Conservation (phyloP, 2,797 vertebrate genomes). For the Cygnus olor region DNA sequence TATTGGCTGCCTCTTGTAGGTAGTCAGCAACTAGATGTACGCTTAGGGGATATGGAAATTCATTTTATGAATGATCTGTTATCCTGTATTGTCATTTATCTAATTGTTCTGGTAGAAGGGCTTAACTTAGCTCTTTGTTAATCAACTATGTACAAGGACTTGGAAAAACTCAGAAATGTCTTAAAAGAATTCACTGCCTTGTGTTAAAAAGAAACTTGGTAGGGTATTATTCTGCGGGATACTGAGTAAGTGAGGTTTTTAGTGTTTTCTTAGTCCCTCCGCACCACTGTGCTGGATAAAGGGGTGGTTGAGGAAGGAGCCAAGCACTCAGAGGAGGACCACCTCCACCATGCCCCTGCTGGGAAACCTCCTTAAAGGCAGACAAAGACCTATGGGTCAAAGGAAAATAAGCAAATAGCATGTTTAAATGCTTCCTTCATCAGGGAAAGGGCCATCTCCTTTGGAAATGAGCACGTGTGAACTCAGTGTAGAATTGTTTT, state of each 20-base stretch:
- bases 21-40: background rate
- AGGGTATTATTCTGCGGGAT: conserved; percentile 26
- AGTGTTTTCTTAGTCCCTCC: conserved; percentile 9
- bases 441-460: background rate
- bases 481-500: background rate
- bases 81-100: background rate
- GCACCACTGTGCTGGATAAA: background rate
- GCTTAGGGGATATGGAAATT: conserved; percentile 2
- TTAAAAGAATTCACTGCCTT: conserved; percentile 10
- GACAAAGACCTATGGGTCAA: background rate
- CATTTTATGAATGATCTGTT: background rate
- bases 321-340: background rate
- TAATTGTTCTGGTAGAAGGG: conserved; percentile 25
- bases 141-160: conserved; percentile 26
- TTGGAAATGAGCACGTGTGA: background rate
- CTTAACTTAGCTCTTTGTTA: background rate
- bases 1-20: background rate
- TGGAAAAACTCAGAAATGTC: conserved; percentile 14
- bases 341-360: background rate
- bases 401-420: fast-evolving
- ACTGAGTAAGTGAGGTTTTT: background rate
- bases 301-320: background rate
- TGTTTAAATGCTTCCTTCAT: background rate
- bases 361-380: background rate
- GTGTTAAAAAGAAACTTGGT: conserved; percentile 8